Percentiles rank a stretch among this genome's conserved stretches.
These are phyloP conservation scores for Sclerodermus sp. DNA, from an alignment of 2,888 invertebrate species.

Conservation along the genomic window DNA sequence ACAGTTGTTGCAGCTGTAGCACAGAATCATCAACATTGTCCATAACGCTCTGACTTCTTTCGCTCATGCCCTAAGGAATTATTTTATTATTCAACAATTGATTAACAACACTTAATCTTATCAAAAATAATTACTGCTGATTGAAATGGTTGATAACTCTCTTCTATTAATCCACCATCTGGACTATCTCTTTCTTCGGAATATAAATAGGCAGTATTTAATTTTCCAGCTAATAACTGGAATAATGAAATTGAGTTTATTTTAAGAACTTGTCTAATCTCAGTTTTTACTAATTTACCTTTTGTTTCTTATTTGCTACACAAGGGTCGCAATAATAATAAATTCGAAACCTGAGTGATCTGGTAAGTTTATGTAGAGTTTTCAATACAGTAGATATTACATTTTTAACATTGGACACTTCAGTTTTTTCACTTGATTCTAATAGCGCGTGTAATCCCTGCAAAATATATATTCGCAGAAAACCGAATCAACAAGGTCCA, in stretches of 20 bases:
- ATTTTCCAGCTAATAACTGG: conserved; percentile 36
- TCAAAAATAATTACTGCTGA: conserved; percentile 31
- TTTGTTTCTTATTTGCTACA: conserved; percentile 58
- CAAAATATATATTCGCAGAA: conserved; percentile 10
- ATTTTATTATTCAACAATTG: neutral
- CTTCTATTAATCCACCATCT: conserved; percentile 43
- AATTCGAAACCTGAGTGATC: conserved; percentile 56
- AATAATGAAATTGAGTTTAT: conserved; percentile 13
- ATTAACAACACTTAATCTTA: neutral
- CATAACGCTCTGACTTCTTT: conserved; percentile 35
- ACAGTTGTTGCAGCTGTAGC: conserved; percentile 57
- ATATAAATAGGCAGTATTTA: conserved; percentile 27
- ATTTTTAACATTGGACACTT: conserved; percentile 22
- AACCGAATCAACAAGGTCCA: neutral
- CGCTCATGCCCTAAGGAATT: conserved; percentile 32
- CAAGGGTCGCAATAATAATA: conserved; percentile 60
- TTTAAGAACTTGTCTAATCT: neutral
- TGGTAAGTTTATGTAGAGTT: conserved; percentile 58
- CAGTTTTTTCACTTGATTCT: conserved; percentile 23
- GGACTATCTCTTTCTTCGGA: conserved; percentile 41
- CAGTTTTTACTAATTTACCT: conserved; percentile 37
- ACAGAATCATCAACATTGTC: conserved; percentile 48
- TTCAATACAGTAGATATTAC: conserved; percentile 55
- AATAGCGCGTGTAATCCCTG: conserved; percentile 52
- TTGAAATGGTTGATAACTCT: conserved; percentile 43